A percentile compares a stretch with the other conserved stretches of the same genome.
Evolutionary conservation across 2,888 invertebrate species (phyloP).

Genomic region (Mallateleia sp.): DNA sequence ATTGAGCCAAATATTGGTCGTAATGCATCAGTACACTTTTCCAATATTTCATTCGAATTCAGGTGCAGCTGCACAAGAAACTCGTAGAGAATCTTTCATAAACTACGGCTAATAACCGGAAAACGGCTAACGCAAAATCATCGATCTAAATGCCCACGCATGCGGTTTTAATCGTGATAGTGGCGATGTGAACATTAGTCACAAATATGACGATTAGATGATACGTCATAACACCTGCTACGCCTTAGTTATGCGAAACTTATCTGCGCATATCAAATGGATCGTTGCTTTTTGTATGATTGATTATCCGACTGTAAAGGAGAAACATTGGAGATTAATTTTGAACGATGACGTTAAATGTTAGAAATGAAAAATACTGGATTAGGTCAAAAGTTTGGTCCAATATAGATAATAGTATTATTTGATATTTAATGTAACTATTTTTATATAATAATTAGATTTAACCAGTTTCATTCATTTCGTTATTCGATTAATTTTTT

Average conservation of each 20-base stretch:
- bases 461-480: too few species aligned
- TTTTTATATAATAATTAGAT: too few species aligned
- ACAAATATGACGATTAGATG: constrained; percentile 8
- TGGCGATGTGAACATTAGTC: constrained; percentile 39
- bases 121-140: constrained; percentile 47
- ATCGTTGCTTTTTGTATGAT: too few species aligned
- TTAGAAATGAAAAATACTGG: too few species aligned
- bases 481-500: too few species aligned
- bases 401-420: too few species aligned
- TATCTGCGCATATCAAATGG: constrained; percentile 27
- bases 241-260: constrained; percentile 27
- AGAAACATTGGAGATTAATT: too few species aligned
- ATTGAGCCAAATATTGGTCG: constrained; percentile 75
- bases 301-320: too few species aligned
- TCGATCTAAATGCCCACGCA: constrained; percentile 32
- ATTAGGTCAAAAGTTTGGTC: too few species aligned
- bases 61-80: constrained; percentile 66
- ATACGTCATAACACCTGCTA: constrained; percentile 37
- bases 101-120: constrained; percentile 68
- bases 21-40: constrained; percentile 76
- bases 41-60: constrained; percentile 77
- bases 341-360: too few species aligned
- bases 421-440: too few species aligned
- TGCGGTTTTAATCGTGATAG: constrained; percentile 33
- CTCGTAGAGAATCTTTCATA: constrained; percentile 66